These are phyloP conservation scores for Schmidtea mediterranea DNA, from an alignment of 1,140 invertebrate genomes.

Conservation along the genomic window DNA sequence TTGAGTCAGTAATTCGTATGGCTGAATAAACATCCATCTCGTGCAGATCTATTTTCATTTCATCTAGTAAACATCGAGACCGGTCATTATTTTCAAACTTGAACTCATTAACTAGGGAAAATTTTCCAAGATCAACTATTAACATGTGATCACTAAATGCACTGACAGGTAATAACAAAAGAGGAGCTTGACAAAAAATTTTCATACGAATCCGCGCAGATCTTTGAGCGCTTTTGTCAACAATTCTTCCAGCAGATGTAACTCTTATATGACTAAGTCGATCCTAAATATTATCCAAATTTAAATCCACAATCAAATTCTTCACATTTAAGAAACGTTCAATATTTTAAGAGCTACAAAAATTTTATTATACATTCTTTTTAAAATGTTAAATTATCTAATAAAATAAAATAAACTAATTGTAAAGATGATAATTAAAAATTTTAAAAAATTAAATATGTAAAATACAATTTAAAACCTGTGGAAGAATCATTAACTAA, in stretches of 20 bases:
- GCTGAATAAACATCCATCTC: slow-evolving; percentile 57
- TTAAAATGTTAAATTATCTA: too few relatives aligned
- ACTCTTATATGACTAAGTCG: slow-evolving; percentile 11
- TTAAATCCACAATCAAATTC: too few relatives aligned
- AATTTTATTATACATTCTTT: too few relatives aligned
- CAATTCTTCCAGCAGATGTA: slow-evolving; percentile 21
- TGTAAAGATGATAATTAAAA: too few relatives aligned
- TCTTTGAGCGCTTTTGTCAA: slow-evolving; percentile 17
- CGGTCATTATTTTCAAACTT: background rate
- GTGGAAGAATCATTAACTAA: too few relatives aligned
- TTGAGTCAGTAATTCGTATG: slow-evolving; percentile 11
- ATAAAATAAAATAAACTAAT: too few relatives aligned
- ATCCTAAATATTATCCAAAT: too few relatives aligned
- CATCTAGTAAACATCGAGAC: slow-evolving; percentile 36
- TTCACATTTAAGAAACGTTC: too few relatives aligned
- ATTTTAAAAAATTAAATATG: too few relatives aligned
- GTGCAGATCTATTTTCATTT: slow-evolving; percentile 44
- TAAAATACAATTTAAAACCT: too few relatives aligned
- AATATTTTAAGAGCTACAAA: too few relatives aligned
- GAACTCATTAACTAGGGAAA: slow-evolving; percentile 31
- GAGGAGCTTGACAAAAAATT: slow-evolving; percentile 46
- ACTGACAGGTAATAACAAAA: slow-evolving; percentile 57
- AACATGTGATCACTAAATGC: slow-evolving; percentile 48
- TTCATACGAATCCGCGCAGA: slow-evolving; percentile 35
- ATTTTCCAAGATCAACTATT: slow-evolving; percentile 48